Base-by-base conservation (phyloP, 1,140 invertebrate species). In the Caenorhabditis remanei region DNA sequence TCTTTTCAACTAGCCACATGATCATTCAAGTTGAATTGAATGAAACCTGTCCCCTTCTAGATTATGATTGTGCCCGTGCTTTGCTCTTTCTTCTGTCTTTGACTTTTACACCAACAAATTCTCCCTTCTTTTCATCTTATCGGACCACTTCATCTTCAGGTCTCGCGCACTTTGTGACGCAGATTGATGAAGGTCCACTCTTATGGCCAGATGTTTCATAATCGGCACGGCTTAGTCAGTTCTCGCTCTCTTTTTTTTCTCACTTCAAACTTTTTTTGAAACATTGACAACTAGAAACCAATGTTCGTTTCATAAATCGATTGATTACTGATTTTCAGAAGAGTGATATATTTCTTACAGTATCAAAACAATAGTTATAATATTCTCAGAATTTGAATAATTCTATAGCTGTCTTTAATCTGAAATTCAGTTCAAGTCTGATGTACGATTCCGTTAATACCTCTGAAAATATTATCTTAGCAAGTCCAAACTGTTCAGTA, bases 151-250 rank as follows among this genome's bases (percentile, higher is more conserved):
- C 71, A 79, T 79, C 43, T 53, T 24, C 71, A 79, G 71, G 71
- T 48, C 71, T 79, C 71, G 61, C 61, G 61, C 61, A 63, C 61
- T 63, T 63, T 53, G 46, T 79, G 71, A 79, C 71, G 71, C 40
- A 79, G 71, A 79, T 79, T 50, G 71, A 79, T 50, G 46, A 79
- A 79, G 71, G 71, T 79, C 71, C 71, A 32, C 32, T 48, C 65
- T 40, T 5, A 41, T 79, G 46, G 13, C 71, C 46, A 50, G 46
- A 79, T 79, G 71, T 79, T 79, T 79, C 71, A 79, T 79, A 79
- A 79, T 79, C 71, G 71, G n/a, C 32, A 32, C 32, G 46, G 71
- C 71, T 79, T 79, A 79, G 46, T 79, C 24, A 8, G 19, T 13
- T 79, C 46, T 43, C 11, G 14, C 24, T 40, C 56, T 19, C 58